Base-by-base conservation (phyloP, 2,888 invertebrate species). In the Poecilus cupreus region DNA sequence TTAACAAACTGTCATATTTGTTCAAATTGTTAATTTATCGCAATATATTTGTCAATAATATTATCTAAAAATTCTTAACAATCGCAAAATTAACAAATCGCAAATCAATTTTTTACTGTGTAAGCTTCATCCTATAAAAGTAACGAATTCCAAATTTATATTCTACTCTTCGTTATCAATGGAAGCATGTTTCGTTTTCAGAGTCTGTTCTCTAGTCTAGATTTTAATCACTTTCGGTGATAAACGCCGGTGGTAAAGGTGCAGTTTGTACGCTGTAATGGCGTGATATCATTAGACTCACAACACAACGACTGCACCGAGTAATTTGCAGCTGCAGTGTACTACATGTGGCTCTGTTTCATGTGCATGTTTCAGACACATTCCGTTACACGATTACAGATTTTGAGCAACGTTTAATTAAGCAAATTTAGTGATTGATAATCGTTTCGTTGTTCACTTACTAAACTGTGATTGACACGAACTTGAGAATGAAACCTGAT, bases 351-450 rank as follows among this genome's bases (percentile, higher is more conserved):
- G 13, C n/a, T 46, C 24, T 74, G 60, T 74, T 74, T 74, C 51
- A 37, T 68, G 72, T 77, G 77, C 77, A 77, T 77, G 77, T 77
- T 57, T 37, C 20, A 60, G 43, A 77, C 77, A 60, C 77, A 77
- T 77, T 77, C 32, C 37, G 37, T 20, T 22, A 60, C 43, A 22
- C 77, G 60, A 60, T 77, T 22, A 20, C 57, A 43, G 39, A 51
- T 77, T 77, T 54, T 60, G 60, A 77, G 39, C 77, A 77, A 57
- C 60, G 60, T 77, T 77, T 60, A 57, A 77, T 77, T 77, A 77
- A 24, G 39, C 60, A 60, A 57, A 77, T 57, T 77, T 43, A 39
- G 18, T 76, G 76, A 76, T 60, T 77, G 77, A 77, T 77, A 68
- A 54, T 39, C 10, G 78, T 24, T 49, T 26, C 20, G 32, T 20